These are phyloP conservation scores for Frankliniella intonsa DNA, from an alignment of 2,888 invertebrate species.

Conservation along the genomic window DNA sequence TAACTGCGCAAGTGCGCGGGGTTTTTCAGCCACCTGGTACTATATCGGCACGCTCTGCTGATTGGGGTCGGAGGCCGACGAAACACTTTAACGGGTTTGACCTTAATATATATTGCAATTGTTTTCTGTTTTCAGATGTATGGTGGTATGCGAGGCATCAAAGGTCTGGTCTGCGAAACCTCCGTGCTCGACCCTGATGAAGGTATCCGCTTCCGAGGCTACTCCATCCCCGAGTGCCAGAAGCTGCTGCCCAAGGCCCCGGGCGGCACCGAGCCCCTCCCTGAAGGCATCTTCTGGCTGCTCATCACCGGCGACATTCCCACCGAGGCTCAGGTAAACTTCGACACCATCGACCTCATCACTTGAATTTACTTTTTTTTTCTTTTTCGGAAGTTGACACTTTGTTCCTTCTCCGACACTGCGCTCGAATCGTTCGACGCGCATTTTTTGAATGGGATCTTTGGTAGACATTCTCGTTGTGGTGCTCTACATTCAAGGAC, in stretches of 20 bases:
- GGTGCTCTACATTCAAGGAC: constrained; percentile 40
- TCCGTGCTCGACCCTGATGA: constrained; percentile 93
- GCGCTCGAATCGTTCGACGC: background rate
- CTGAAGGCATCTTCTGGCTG: constrained; percentile 93
- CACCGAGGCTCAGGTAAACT: constrained; percentile 65
- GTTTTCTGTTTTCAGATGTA: constrained; percentile 58
- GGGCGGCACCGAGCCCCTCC: constrained; percentile 77
- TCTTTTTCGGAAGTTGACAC: background rate
- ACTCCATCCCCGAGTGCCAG: constrained; percentile 90
- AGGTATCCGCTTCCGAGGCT: constrained; percentile 90
- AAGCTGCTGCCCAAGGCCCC: constrained; percentile 76
- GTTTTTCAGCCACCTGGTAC: too few species aligned
- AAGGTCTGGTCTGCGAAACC: constrained; percentile 90
- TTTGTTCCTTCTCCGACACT: background rate
- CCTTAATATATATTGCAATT: too few species aligned
- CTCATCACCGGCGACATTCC: constrained; percentile 86
- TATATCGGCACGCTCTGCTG: too few species aligned
- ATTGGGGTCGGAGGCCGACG: too few species aligned
- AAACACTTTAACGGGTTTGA: too few species aligned
- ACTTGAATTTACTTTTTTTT: background rate
- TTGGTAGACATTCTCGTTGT: constrained; percentile 27
- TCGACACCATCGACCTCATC: background rate
- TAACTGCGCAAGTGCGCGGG: too few species aligned
- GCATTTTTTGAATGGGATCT: constrained; percentile 27
- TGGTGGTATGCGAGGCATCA: constrained; percentile 95